Conservation (phyloP, 2,888 invertebrate species). For the Drosophila cracens region DNA sequence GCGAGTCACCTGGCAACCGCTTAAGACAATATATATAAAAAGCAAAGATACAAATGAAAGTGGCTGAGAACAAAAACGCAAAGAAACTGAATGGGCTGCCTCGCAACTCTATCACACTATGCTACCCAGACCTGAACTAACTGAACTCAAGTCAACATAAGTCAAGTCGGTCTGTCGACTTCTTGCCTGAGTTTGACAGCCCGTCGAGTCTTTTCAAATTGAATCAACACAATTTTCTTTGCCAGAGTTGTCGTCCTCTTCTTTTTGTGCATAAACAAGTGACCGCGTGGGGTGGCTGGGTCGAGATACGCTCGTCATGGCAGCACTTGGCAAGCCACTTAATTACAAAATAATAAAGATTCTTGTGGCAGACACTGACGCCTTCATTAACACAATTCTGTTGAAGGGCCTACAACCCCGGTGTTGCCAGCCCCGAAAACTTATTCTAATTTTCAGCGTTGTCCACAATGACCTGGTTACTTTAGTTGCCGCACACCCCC, state of each 20-base stretch:
- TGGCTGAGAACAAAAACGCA: slow-evolving; percentile 37
- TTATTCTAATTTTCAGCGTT: slow-evolving; percentile 66
- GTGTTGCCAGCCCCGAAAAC: slow-evolving; percentile 28
- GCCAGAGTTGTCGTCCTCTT: slow-evolving; percentile 46
- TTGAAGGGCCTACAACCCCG: slow-evolving; percentile 29
- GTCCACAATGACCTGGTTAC: slow-evolving; percentile 76
- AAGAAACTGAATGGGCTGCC: slow-evolving; percentile 63
- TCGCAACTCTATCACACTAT: slow-evolving; percentile 17
- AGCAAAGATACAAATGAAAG: slow-evolving; percentile 44
- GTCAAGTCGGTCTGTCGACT: slow-evolving; percentile 40
- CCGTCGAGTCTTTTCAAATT: slow-evolving; percentile 71
- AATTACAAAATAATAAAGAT: slow-evolving; percentile 81
- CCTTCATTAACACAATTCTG: slow-evolving; percentile 70
- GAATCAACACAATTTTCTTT: slow-evolving; percentile 77
- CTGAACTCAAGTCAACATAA: background rate
- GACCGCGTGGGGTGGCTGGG: slow-evolving; percentile 41
- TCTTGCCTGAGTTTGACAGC: slow-evolving; percentile 54
- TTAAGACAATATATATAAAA: slow-evolving; percentile 27
- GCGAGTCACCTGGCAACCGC: slow-evolving; percentile 49
- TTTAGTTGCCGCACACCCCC: slow-evolving; percentile 29
- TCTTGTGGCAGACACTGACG: slow-evolving; percentile 65
- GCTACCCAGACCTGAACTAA: slow-evolving; percentile 30
- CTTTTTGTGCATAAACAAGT: slow-evolving; percentile 65
- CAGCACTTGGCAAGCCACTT: slow-evolving; percentile 74
- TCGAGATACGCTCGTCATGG: slow-evolving; percentile 18